phyloP scores from a whole-genome alignment of 1,140 invertebrate genomes.

The Oryctes rhinoceros region DNA sequence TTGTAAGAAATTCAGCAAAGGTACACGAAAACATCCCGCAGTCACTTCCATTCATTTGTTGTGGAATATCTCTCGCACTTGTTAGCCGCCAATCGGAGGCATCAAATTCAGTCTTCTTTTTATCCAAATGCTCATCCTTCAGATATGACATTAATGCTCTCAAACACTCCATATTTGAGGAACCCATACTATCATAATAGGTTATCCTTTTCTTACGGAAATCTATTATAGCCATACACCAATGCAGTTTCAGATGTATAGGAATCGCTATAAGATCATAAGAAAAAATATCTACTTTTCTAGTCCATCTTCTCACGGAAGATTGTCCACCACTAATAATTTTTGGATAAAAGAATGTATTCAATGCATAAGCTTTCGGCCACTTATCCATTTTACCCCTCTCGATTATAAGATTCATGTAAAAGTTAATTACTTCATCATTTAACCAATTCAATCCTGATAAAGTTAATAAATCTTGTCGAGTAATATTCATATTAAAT shows the following conservation, averaged over 20 bases:
- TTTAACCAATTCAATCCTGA: slow-evolving; percentile 91
- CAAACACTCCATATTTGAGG: slow-evolving; percentile 78
- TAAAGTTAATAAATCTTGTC: slow-evolving; percentile 84
- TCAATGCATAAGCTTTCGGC: slow-evolving; percentile 84
- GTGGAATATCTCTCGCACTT: slow-evolving; percentile 83
- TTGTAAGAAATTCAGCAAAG: slow-evolving; percentile 91
- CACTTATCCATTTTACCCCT: slow-evolving; percentile 71
- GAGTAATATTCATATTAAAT: slow-evolving; percentile 69
- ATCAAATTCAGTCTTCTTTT: slow-evolving; percentile 81
- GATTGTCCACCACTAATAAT: slow-evolving; percentile 77
- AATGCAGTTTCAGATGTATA: slow-evolving; percentile 94
- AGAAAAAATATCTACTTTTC: slow-evolving; percentile 88
- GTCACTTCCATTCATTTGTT: slow-evolving; percentile 96
- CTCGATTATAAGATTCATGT: slow-evolving; percentile 86
- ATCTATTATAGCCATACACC: slow-evolving; percentile 94
- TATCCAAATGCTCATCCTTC: slow-evolving; percentile 85
- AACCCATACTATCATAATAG: slow-evolving; percentile 96
- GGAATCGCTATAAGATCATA: slow-evolving; percentile 88
- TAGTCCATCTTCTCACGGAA: slow-evolving; percentile 86
- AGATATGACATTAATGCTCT: slow-evolving; percentile 79
- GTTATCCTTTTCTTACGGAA: slow-evolving; percentile 78
- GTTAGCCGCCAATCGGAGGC: slow-evolving; percentile 75
- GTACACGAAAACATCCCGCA: slow-evolving; percentile 98
- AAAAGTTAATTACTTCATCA: slow-evolving; percentile 96
- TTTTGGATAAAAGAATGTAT: slow-evolving; percentile 96